Percentiles rank a stretch among this genome's conserved stretches.
Evolutionary conservation across 30 jellyfish, hydroid and myxozoan species (phyloP).

Genomic region (Hydra vulgaris): DNA sequence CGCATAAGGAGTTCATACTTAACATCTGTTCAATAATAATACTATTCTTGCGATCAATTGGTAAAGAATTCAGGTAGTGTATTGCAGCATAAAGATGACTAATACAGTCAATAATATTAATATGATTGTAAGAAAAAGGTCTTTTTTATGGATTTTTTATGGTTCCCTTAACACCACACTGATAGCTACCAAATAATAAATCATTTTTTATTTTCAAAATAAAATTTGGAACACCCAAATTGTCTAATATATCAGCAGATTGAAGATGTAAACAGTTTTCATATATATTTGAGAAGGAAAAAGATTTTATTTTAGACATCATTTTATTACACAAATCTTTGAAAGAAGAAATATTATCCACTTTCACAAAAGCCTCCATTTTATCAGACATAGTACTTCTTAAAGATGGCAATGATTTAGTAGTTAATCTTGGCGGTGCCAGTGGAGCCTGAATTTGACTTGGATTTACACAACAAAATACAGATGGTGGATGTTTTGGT

Average conservation of each 20-base stretch:
- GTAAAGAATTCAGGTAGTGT: too few relatives aligned
- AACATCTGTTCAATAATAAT: too few relatives aligned
- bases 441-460: not conserved
- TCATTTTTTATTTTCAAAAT: not conserved
- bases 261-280: not conserved
- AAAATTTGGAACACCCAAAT: not conserved
- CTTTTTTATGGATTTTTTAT: too few relatives aligned
- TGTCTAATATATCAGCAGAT: not conserved
- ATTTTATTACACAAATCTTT: not conserved
- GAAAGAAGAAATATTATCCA: not conserved
- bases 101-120: too few relatives aligned
- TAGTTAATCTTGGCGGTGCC: not conserved
- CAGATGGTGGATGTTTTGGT: not conserved
- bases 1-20: too few relatives aligned
- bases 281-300: not conserved
- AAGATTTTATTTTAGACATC: not conserved
- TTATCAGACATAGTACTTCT: not conserved
- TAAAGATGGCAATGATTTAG: not conserved
- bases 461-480: not conserved
- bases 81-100: too few relatives aligned
- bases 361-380: not conserved
- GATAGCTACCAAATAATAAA: not conserved
- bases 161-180: not conserved
- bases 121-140: not conserved
- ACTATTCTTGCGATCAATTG: too few relatives aligned